Evolutionary conservation across 2,113 vertebrate genomes (phyloP), one percentile per base, ranked within the genome.

Genomic region (Halichoerus grypus): DNA sequence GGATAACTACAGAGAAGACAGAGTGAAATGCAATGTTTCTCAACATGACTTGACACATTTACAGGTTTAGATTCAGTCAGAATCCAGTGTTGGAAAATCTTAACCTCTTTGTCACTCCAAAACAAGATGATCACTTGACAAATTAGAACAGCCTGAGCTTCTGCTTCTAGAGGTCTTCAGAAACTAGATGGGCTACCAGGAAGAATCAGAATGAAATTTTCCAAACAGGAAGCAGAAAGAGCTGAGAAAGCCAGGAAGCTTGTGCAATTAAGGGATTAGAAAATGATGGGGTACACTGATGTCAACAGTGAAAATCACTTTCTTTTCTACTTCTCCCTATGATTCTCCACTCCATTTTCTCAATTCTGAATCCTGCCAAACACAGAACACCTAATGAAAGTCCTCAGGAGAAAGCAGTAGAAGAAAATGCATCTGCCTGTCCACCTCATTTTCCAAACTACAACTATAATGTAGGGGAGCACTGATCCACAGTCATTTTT

Each of bases 71-170:
- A 14, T 74, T 42, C 71, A 42, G 39, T 74, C 71, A 74, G 76
- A 92, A 81, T 94, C 39, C 55, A 95, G 19, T 36, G 63, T 16
- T 49, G 57, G 59, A 95, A 94, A 79, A 72, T 95, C 55, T 95
- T 92, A 69, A 79, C 22, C 80, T 84, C 95, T 95, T 36, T 53
- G 72, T 88, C 65, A 94, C n/a, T 36, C 14, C 28, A 88, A 72
- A 94, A 91, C 77, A 92, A 76, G 36, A 88, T 55, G 2, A 76
- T 67, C 18, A 61, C 24, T 51, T 91, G 39, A 93, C 42, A 87
- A 95, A 81, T 95, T 28, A 86, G 65, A 92, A 85, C 14, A 92
- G 13, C 49, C 59, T 63, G n/a, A 18, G 33, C 31, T 74, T 86
- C 80, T 71, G 36, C 33, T 77, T 88, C 59, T 67, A 88, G 49